Evolutionary conservation across 2,888 invertebrate species (phyloP).

Genomic region (Agrypnus murinus): DNA sequence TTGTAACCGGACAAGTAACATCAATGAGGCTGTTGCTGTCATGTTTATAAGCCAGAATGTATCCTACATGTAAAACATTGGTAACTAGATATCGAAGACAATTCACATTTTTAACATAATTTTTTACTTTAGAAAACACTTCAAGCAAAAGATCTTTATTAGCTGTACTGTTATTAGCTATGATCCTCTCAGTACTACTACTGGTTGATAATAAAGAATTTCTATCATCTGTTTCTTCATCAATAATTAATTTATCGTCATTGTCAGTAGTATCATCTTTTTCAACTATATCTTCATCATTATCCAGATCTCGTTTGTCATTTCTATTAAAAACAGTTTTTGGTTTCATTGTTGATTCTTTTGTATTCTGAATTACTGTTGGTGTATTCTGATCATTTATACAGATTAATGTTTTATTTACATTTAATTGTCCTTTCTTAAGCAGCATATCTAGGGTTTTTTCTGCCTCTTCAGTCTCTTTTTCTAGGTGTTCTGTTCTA

Average conservation of each 20-base stretch:
- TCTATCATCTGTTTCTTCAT: constrained; percentile 3
- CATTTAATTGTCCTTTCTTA: constrained; percentile 6
- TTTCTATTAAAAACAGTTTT: too few relatives aligned
- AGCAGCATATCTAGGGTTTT: constrained; percentile 10
- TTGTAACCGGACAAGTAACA: constrained; percentile 47
- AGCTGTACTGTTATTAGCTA: too few relatives aligned
- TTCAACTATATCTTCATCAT: too few relatives aligned
- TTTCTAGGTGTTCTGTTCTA: too few relatives aligned
- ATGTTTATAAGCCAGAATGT: constrained; percentile 42
- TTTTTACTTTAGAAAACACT: neutral
- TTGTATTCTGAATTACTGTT: neutral
- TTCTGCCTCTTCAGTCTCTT: constrained; percentile 12
- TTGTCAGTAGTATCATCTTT: too few relatives aligned
- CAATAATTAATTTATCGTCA: constrained; percentile 12
- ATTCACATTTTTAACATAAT: neutral
- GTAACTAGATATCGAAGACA: constrained; percentile 43
- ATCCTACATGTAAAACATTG: constrained; percentile 51
- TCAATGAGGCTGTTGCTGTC: constrained; percentile 27
- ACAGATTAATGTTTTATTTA: neutral
- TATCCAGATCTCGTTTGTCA: too few relatives aligned
- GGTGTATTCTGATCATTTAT: neutral
- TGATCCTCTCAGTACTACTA: too few relatives aligned
- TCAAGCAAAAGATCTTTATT: neutral
- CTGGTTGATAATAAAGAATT: too few relatives aligned
- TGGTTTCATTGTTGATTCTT: too few relatives aligned